Conservation (phyloP, 2,797 vertebrate species). For the Petrocephalus sullivani region DNA sequence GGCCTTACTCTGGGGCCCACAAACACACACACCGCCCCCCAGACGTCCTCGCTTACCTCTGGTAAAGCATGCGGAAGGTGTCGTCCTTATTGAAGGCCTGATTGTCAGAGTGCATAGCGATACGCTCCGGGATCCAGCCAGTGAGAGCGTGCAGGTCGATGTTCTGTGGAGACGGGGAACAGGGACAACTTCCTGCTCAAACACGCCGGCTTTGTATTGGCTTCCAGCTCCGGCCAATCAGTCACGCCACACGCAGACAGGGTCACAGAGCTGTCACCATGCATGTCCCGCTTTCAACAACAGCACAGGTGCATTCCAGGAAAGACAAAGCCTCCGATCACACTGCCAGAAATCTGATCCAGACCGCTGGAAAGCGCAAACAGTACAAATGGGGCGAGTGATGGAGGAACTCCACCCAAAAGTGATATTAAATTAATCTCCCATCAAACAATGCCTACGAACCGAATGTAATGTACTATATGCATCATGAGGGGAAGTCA, state of each 20-base stretch:
- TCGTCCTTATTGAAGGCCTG: slow-evolving; percentile 89
- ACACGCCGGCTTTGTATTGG: neutral
- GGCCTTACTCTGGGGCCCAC: too few species aligned
- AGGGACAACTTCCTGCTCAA: neutral
- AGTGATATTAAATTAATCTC: neutral
- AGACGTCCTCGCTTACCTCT: slow-evolving; percentile 65
- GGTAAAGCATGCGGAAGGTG: slow-evolving; percentile 94
- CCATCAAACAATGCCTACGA: neutral
- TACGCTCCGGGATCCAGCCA: slow-evolving; percentile 98
- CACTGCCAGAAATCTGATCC: neutral
- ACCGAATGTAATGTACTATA: neutral
- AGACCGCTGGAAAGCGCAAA: neutral
- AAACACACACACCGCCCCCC: too few species aligned
- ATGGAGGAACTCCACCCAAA: neutral
- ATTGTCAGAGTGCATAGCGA: slow-evolving; percentile 98
- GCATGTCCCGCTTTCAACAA: neutral
- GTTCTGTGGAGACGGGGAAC: slow-evolving; percentile 66
- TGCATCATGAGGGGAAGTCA: neutral
- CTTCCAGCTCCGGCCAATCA: neutral
- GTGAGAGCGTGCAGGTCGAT: slow-evolving; percentile 96
- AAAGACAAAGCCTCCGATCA: neutral
- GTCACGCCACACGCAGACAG: neutral
- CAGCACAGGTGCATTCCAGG: neutral
- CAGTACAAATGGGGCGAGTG: neutral
- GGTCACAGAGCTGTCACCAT: neutral